These are phyloP conservation scores for Thera obeliscata DNA, from an alignment of 2,888 invertebrate species.

Conservation along the genomic window DNA sequence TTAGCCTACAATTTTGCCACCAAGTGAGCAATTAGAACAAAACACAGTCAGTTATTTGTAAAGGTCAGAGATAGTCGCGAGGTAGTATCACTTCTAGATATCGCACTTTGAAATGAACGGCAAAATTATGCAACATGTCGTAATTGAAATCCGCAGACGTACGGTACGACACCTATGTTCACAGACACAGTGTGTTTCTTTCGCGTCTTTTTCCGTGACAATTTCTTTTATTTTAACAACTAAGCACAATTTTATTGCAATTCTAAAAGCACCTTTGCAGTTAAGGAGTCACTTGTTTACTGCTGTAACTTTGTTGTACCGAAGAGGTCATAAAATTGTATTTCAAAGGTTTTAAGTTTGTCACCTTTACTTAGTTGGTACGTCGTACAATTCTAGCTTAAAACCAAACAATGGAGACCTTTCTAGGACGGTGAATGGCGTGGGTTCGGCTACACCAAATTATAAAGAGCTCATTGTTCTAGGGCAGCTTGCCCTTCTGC, in stretches of 20 bases:
- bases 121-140: no score
- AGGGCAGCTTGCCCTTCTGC: conserved; percentile 42
- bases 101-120: no score
- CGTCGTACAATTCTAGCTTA: conserved; percentile 37
- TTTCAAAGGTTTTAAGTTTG: conserved; percentile 39
- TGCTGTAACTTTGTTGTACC: conserved; percentile 9
- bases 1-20: no score
- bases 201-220: not conserved
- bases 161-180: not conserved
- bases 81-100: no score
- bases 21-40: no score
- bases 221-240: not conserved
- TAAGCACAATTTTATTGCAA: not conserved
- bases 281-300: conserved; percentile 12
- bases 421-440: conserved; percentile 51
- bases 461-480: conserved; percentile 56
- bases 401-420: conserved; percentile 52
- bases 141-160: not conserved
- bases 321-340: conserved; percentile 32
- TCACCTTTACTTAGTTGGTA: conserved; percentile 32
- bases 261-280: conserved; percentile 1
- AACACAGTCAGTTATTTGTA: no score
- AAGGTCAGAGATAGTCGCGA: no score
- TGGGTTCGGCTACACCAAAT: conserved; percentile 47
- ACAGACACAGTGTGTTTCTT: not conserved